A percentile compares a stretch with the other conserved stretches of the same genome.
Conservation (phyloP, 2,888 invertebrate species). For the Magallana nippona region DNA sequence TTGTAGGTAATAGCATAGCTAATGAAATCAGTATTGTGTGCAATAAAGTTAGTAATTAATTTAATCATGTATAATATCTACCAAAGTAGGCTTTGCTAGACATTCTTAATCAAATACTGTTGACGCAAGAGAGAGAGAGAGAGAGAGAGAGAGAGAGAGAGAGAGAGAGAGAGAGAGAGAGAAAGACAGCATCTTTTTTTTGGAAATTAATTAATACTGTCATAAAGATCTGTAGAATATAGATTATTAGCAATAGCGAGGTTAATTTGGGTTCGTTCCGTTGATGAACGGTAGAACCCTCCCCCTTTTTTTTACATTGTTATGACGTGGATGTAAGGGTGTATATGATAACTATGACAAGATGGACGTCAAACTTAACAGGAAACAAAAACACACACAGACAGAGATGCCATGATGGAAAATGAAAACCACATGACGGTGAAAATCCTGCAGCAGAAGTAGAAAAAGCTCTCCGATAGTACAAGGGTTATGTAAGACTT, state of each 20-base stretch:
- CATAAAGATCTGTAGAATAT: neutral
- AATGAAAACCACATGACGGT: constrained; percentile 22
- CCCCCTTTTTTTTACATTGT: neutral
- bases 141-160: no score
- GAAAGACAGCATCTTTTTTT: neutral
- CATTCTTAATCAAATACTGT: neutral
- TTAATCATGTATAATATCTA: neutral
- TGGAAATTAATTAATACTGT: neutral
- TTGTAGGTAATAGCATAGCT: no score
- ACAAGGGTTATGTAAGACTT: constrained; percentile 11
- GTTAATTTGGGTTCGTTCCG: constrained; percentile 20
- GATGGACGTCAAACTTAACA: neutral
- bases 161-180: neutral
- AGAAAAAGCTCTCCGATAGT: neutral
- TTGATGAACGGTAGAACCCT: neutral
- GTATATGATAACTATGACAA: constrained; percentile 2
- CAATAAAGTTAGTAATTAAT: neutral
- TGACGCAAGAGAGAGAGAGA: neutral
- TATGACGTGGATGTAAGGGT: neutral
- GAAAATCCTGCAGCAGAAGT: neutral
- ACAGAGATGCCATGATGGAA: neutral
- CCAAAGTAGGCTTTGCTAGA: neutral
- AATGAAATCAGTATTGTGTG: no score
- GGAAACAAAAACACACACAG: neutral
- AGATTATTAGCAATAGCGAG: neutral